Base-by-base conservation (phyloP, 23 tunicate species). In the Corella eumyota region DNA sequence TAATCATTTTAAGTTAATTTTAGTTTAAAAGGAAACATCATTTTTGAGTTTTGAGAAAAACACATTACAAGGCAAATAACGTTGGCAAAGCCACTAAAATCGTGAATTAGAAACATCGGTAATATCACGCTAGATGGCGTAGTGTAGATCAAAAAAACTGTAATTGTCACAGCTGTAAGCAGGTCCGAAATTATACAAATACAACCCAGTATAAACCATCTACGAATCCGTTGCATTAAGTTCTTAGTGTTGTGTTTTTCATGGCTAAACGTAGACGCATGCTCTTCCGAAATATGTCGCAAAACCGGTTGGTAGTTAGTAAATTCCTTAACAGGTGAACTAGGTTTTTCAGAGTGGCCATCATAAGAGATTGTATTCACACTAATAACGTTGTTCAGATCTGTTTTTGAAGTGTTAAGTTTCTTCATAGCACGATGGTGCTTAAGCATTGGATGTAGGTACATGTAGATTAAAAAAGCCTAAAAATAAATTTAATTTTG, bases 11-110 rank as follows among this genome's bases (percentile, higher is more conserved):
- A n/a, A n/a, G n/a, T n/a, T n/a, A n/a, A n/a, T n/a, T n/a, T n/a
- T n/a, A n/a, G 48, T 15, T 15, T 40, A 15, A 40, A 53, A 13
- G 59, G 59, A 20, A 53, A 53, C 23, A 53, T 6, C 59, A 53
- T 53, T 15, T 15, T 22, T 19, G 7, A 22, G n/a, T 53, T 11
- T 22, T n/a, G 21, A 11, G 22, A 19, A 53, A 53, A 53, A 22
- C 59, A 53, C 7, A 9, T 7, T 15, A 53, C 25, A 13, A 53
- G 7, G 23, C 59, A 53, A 19, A 53, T 19, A 53, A n/a, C 22
- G n/a, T 53, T 53, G 7, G n/a, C n/a, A 53, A 53, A 53, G 21
- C 13, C n/a, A 20, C 59, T 53, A 11, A 22, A 17, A 22, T 53
- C 59, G 25, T 53, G 59, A 17, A 17, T 11, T 22, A 53, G 25